phyloP scores from a whole-genome alignment of 2,113 vertebrate species.

The Etia nguti region DNA sequence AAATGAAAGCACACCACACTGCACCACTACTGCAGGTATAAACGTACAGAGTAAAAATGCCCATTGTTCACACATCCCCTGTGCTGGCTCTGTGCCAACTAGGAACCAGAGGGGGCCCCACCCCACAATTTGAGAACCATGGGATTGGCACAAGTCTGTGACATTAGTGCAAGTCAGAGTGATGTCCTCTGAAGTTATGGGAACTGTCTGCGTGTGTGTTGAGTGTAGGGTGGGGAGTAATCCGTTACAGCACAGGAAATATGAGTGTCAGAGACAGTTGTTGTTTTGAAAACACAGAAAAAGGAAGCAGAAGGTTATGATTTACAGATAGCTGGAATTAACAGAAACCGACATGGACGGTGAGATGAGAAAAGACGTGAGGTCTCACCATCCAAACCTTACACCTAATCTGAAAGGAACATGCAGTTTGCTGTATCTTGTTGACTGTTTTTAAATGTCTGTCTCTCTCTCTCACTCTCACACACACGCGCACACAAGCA shows the following conservation, averaged over 20 bases:
- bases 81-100: neutral
- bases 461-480: neutral
- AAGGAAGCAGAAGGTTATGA: constrained; percentile 46
- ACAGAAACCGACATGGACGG: neutral
- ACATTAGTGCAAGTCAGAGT: neutral
- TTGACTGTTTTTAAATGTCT: neutral
- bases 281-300: constrained; percentile 58
- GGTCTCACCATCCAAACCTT: neutral
- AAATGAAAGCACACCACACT: neutral
- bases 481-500: neutral
- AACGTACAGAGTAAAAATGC: neutral
- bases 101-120: neutral
- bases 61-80: neutral
- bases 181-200: neutral
- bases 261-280: constrained; percentile 34
- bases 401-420: neutral
- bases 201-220: neutral
- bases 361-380: neutral
- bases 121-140: neutral
- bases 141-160: neutral
- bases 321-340: neutral
- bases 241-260: constrained; percentile 52
- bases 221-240: neutral
- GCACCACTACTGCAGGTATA: neutral
- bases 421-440: neutral